Conservation (phyloP, 2,888 invertebrate genomes). For the Ypsolopha sequella region DNA sequence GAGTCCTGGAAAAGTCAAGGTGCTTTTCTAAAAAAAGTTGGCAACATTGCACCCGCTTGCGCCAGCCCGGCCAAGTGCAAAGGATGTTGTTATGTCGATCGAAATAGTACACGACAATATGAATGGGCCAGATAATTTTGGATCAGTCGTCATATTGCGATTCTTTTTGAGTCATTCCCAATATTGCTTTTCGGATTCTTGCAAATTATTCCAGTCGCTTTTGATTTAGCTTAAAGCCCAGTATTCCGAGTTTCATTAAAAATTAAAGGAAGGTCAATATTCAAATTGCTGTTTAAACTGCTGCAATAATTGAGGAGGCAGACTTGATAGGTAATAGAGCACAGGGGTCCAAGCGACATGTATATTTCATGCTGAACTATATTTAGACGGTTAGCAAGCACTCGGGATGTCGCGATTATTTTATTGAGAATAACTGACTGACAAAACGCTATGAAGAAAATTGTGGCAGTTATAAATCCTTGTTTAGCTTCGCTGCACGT, state of each 20-base stretch:
- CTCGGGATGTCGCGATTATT: constrained; percentile 32
- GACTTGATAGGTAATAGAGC: constrained; percentile 32
- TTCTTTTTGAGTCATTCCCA: no score
- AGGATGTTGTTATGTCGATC: constrained; percentile 44
- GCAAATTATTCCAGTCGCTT: no score
- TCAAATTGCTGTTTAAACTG: constrained; percentile 33
- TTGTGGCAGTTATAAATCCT: constrained; percentile 1
- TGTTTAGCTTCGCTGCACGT: not conserved
- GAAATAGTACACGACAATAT: constrained; percentile 42
- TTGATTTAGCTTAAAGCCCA: no score
- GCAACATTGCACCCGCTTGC: constrained; percentile 18
- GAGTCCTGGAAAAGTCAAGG: no score
- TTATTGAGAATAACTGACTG: constrained; percentile 16
- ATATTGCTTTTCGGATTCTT: no score
- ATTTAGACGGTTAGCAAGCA: constrained; percentile 35
- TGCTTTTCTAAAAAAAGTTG: not conserved
- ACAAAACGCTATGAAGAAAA: constrained; percentile 2
- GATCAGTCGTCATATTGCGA: not conserved
- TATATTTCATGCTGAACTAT: constrained; percentile 27
- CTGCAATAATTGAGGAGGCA: constrained; percentile 45
- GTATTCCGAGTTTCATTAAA: not conserved
- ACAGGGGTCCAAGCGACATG: constrained; percentile 28
- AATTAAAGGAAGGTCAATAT: constrained; percentile 40
- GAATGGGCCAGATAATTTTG: constrained; percentile 10
- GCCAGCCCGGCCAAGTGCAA: constrained; percentile 58